These are phyloP conservation scores for Glyptemys insculpta DNA, from an alignment of 2,797 vertebrate species.

Conservation along the genomic window DNA sequence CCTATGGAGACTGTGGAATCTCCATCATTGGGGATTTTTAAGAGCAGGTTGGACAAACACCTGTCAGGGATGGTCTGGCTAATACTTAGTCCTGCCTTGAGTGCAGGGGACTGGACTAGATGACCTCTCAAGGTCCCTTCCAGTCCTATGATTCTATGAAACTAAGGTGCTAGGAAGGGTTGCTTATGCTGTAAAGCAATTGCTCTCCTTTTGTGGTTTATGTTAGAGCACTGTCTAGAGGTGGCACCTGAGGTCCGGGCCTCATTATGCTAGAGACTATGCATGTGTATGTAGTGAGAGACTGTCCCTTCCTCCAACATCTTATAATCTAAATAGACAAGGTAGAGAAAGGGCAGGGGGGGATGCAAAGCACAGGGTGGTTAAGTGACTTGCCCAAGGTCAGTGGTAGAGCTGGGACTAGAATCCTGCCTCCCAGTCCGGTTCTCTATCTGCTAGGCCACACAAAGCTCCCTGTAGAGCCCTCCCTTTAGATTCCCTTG, in stretches of 20 bases:
- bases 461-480: rapidly evolving
- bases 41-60: too few relatives aligned
- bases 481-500: not conserved
- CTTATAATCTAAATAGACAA: not conserved
- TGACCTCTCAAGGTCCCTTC: too few relatives aligned
- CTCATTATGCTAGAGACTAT: not conserved
- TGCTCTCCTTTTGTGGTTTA: not conserved
- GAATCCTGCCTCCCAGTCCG: not conserved
- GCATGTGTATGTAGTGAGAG: not conserved
- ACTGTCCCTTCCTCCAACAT: not conserved
- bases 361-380: not conserved
- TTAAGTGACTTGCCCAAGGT: not conserved
- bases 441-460: not conserved
- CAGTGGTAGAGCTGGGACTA: not conserved
- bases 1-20: too few relatives aligned
- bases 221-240: not conserved
- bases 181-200: not conserved
- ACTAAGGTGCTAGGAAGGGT: not conserved
- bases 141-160: not conserved
- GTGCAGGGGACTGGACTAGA: too few relatives aligned
- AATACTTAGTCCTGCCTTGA: too few relatives aligned
- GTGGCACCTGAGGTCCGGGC: not conserved
- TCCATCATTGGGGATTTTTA: too few relatives aligned
- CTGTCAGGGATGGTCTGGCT: too few relatives aligned
- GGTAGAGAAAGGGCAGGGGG: not conserved